A percentile compares a stretch with the other conserved stretches of the same genome.
Evolutionary conservation across 1,140 invertebrate species (phyloP).

Genomic region (Drosophila leontia): DNA sequence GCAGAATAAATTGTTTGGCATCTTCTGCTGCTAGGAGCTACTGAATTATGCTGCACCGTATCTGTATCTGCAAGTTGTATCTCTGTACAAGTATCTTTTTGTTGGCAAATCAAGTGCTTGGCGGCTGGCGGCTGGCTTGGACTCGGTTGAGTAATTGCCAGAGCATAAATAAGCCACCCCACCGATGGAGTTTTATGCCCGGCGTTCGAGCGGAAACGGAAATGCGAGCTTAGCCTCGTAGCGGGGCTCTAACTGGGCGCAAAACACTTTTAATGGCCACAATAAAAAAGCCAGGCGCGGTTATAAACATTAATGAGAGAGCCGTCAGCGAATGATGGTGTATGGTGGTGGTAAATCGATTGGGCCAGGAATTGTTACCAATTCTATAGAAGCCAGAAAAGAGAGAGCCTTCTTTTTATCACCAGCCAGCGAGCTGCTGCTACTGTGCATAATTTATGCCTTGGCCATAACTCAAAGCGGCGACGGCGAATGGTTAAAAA

Average conservation of each 20-base stretch:
- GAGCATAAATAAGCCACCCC: constrained; percentile 34
- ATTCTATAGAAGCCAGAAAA: background rate
- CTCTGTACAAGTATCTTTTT: constrained; percentile 25
- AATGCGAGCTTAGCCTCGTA: constrained; percentile 44
- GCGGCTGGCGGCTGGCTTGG: constrained; percentile 16
- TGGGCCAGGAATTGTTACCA: constrained; percentile 1
- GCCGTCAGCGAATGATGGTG: background rate
- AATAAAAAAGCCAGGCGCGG: constrained; percentile 30
- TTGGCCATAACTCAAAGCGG: constrained; percentile 41
- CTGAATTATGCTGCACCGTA: constrained; percentile 35
- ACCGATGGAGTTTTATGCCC: constrained; percentile 37
- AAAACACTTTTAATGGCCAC: constrained; percentile 33
- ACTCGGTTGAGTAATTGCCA: constrained; percentile 46
- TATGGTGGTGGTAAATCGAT: constrained; percentile 22
- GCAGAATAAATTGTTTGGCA: constrained; percentile 54
- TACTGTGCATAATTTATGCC: constrained; percentile 43
- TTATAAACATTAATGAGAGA: constrained; percentile 35
- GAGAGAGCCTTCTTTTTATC: constrained; percentile 6
- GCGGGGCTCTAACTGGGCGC: constrained; percentile 18
- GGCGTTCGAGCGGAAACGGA: constrained; percentile 48
- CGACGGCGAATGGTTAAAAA: constrained; percentile 46
- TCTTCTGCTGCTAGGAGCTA: constrained; percentile 25
- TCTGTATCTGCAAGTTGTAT: constrained; percentile 30
- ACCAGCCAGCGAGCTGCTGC: constrained; percentile 5
- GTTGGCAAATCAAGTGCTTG: constrained; percentile 43